phyloP scores from a whole-genome alignment of 2,888 invertebrate species.

The Leucoma salicis region DNA sequence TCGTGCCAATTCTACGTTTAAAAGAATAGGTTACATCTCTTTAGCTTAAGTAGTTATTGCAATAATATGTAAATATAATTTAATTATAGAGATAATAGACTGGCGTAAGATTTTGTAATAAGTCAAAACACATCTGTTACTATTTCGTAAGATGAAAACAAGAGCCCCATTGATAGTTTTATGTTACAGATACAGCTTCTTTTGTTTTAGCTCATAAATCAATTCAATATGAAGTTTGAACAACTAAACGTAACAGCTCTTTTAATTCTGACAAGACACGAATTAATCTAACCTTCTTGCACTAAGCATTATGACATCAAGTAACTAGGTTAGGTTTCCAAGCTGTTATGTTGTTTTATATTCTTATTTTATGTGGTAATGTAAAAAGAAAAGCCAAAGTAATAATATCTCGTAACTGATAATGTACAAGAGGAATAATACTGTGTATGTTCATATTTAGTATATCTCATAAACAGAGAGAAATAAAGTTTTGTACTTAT shows the following conservation, averaged over 20 bases:
- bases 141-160: conserved; percentile 32
- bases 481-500: too few species aligned
- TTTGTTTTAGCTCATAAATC: conserved; percentile 37
- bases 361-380: too few species aligned
- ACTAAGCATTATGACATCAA: conserved; percentile 18
- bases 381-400: too few species aligned
- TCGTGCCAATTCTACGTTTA: too few species aligned
- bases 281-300: conserved; percentile 39
- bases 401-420: too few species aligned
- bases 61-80: background rate
- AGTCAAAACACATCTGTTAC: conserved; percentile 23
- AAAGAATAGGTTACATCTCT: too few species aligned
- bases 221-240: conserved; percentile 30
- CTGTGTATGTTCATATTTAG: too few species aligned
- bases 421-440: too few species aligned
- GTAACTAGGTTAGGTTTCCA: conserved; percentile 21
- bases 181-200: conserved; percentile 33
- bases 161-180: conserved; percentile 28
- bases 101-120: conserved; percentile 21
- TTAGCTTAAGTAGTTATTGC: background rate
- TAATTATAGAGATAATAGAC: background rate
- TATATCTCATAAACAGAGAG: too few species aligned
- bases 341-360: background rate
- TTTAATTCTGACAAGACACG: conserved; percentile 30
- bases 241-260: conserved; percentile 29